Conservation (phyloP, 2,888 invertebrate species). For the Oxystoma pomonae region DNA sequence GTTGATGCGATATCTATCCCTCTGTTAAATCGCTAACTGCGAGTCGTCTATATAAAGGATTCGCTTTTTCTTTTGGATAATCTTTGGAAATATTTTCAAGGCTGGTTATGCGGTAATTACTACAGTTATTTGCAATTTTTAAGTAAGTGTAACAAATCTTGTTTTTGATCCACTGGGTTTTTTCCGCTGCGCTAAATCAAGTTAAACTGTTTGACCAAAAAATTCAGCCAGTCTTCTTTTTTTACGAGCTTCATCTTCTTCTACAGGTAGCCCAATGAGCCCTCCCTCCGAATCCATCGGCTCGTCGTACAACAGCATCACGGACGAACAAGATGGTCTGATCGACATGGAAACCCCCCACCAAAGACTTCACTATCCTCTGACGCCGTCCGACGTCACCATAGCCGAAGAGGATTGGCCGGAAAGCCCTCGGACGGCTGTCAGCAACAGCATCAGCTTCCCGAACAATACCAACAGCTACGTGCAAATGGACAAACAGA, state of each 20-base stretch:
- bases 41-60: too few species aligned
- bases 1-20: too few species aligned
- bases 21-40: too few species aligned
- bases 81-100: too few species aligned
- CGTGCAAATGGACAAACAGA: conserved; percentile 29
- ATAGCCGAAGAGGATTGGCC: conserved; percentile 61
- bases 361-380: conserved; percentile 42
- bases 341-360: conserved; percentile 29
- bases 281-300: conserved; percentile 63
- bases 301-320: conserved; percentile 62
- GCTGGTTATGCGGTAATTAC: too few species aligned
- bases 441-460: neutral
- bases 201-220: neutral
- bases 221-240: neutral
- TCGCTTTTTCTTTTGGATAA: too few species aligned
- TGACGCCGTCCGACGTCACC: conserved; percentile 58
- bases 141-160: too few species aligned
- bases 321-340: conserved; percentile 55
- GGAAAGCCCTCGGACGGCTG: conserved; percentile 26
- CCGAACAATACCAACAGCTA: neutral
- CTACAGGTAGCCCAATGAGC: conserved; percentile 22
- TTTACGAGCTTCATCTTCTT: too few species aligned
- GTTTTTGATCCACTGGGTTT: too few species aligned
- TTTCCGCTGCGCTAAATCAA: too few species aligned
- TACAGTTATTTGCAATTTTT: too few species aligned